Evolutionary conservation across 2,113 vertebrate species (phyloP).

Genomic region (Lepus timidus): DNA sequence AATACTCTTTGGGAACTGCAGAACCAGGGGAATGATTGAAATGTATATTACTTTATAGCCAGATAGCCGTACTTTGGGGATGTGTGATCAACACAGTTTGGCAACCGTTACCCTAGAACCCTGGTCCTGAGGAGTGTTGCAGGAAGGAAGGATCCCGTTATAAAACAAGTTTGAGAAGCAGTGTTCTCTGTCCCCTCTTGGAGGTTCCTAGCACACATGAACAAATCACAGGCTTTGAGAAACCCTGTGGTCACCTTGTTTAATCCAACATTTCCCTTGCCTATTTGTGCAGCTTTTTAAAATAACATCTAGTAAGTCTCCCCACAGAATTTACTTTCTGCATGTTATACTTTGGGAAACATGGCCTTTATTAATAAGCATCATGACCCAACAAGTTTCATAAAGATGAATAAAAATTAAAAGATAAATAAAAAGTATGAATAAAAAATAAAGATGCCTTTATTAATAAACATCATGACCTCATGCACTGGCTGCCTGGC

Average conservation of each 20-base stretch:
- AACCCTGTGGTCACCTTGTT: not conserved
- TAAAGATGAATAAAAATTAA: too few species aligned
- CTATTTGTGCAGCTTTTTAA: not conserved
- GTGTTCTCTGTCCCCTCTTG: not conserved
- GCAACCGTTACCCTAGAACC: not conserved
- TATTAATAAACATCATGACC: not conserved
- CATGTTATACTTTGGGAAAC: constrained; percentile 36
- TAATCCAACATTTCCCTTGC: not conserved
- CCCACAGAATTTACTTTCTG: not conserved
- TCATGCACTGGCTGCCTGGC: not conserved
- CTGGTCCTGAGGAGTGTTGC: not conserved
- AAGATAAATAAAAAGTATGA: too few species aligned
- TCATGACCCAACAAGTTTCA: not conserved
- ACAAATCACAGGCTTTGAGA: constrained; percentile 35
- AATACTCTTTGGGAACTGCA: not conserved
- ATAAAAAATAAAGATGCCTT: not conserved
- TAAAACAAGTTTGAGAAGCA: not conserved
- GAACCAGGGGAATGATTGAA: not conserved
- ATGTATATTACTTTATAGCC: not conserved
- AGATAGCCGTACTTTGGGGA: not conserved
- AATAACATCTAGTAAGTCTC: not conserved
- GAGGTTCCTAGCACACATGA: not conserved
- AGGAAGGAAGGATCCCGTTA: not conserved
- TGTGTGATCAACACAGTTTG: not conserved
- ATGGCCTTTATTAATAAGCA: not conserved